phyloP scores from a whole-genome alignment of 1,140 invertebrate genomes.

The Drosophila sproati region DNA sequence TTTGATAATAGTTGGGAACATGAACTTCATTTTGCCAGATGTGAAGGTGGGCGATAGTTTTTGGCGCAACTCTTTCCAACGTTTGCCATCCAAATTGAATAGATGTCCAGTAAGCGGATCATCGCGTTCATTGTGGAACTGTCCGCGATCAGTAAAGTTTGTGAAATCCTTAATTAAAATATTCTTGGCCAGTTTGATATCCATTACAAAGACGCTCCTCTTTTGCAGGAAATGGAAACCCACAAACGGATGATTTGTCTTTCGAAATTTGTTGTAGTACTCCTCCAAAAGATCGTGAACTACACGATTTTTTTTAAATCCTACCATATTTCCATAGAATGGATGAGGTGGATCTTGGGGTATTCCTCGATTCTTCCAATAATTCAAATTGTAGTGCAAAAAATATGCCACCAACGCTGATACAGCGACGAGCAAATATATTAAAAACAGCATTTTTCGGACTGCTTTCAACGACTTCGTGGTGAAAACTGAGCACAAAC shows the following conservation, averaged over 20 bases:
- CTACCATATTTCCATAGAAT: slow-evolving; percentile 77
- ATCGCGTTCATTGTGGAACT: slow-evolving; percentile 84
- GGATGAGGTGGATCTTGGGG: slow-evolving; percentile 78
- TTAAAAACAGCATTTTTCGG: slow-evolving; percentile 47
- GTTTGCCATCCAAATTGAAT: slow-evolving; percentile 81
- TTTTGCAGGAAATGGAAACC: slow-evolving; percentile 61
- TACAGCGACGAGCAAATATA: slow-evolving; percentile 54
- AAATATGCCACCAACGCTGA: slow-evolving; percentile 48
- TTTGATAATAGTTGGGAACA: slow-evolving; percentile 85
- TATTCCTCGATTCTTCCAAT: slow-evolving; percentile 84
- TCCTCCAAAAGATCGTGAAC: slow-evolving; percentile 37
- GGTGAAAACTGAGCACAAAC: slow-evolving; percentile 1
- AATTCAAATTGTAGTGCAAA: slow-evolving; percentile 56
- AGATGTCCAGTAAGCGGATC: slow-evolving; percentile 75
- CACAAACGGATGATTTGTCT: slow-evolving; percentile 59
- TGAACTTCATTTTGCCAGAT: slow-evolving; percentile 86
- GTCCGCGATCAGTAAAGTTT: slow-evolving; percentile 85
- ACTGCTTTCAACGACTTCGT: not conserved
- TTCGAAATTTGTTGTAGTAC: slow-evolving; percentile 64
- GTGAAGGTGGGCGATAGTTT: slow-evolving; percentile 86
- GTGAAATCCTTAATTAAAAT: slow-evolving; percentile 87
- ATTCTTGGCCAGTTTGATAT: slow-evolving; percentile 83
- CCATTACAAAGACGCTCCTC: slow-evolving; percentile 50
- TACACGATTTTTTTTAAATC: slow-evolving; percentile 44
- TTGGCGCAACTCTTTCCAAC: slow-evolving; percentile 85